Conservation (phyloP, 2,797 vertebrate species). For the Momotus momota region DNA sequence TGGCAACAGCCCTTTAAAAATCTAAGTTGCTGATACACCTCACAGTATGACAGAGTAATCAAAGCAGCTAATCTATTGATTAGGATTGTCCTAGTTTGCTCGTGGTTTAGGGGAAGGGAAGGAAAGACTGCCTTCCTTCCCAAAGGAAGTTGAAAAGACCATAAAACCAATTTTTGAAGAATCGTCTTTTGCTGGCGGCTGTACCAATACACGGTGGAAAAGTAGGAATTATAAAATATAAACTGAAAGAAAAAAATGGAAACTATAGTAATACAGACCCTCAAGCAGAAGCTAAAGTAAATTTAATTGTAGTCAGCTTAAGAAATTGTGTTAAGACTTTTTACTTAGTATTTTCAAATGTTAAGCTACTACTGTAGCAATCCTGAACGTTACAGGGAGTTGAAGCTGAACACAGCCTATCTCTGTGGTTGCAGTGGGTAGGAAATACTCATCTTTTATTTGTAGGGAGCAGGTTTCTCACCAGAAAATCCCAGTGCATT, state of each 20-base stretch:
- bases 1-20: background rate
- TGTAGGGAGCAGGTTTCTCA: background rate
- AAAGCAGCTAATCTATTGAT: background rate
- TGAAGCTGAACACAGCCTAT: background rate
- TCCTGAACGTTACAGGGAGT: background rate
- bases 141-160: background rate
- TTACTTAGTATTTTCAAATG: background rate
- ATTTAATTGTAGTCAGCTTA: background rate
- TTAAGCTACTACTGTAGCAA: background rate
- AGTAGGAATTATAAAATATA: background rate
- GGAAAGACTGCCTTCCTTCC: background rate
- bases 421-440: background rate
- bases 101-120: background rate
- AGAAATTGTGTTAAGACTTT: background rate
- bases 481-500: background rate
- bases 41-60: background rate
- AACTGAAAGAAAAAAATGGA: background rate
- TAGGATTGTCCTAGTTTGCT: background rate
- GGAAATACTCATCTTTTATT: background rate
- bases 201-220: background rate
- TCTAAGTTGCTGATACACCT: background rate
- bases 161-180: background rate
- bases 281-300: background rate
- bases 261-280: background rate
- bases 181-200: background rate